Evolutionary conservation across 2,888 invertebrate genomes (phyloP).

Genomic region (Pilophorus perplexus): DNA sequence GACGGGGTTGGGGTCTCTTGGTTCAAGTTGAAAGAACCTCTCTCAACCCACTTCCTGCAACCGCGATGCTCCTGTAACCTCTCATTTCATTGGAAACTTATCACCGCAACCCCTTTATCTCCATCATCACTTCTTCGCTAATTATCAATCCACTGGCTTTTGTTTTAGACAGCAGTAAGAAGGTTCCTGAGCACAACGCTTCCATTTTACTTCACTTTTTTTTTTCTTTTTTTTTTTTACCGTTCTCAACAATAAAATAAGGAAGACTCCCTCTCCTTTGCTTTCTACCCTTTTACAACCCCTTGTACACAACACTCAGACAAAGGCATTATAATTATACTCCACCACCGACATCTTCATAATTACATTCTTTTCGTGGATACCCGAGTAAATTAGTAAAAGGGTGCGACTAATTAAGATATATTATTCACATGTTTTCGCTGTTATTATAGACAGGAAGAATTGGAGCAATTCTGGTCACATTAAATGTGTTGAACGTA

Average conservation of each 20-base stretch:
- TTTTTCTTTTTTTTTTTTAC: slow-evolving; percentile 3
- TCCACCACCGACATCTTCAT: slow-evolving; percentile 18
- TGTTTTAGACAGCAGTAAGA: slow-evolving; percentile 8
- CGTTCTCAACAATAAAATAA: slow-evolving; percentile 14
- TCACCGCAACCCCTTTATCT: neutral
- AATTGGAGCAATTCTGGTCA: too few relatives aligned
- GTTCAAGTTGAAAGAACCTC: slow-evolving; percentile 6
- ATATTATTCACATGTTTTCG: neutral
- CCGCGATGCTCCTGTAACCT: neutral
- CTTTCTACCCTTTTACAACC: slow-evolving; percentile 27
- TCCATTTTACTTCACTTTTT: neutral
- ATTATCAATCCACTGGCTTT: slow-evolving; percentile 28
- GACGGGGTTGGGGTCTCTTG: neutral
- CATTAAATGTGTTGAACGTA: too few relatives aligned
- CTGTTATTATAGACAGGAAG: too few relatives aligned
- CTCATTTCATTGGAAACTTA: slow-evolving; percentile 11
- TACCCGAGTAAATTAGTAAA: slow-evolving; percentile 19
- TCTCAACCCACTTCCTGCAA: neutral
- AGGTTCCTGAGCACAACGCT: neutral
- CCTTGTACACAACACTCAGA: slow-evolving; percentile 4
- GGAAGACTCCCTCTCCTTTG: neutral
- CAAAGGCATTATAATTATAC: slow-evolving; percentile 32
- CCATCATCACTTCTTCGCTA: neutral
- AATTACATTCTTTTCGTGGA: slow-evolving; percentile 18
- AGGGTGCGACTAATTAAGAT: neutral